Evolutionary conservation across 2,888 invertebrate genomes (phyloP), one percentile per base, ranked within the genome.

Genomic region (Trichacis sp.): DNA sequence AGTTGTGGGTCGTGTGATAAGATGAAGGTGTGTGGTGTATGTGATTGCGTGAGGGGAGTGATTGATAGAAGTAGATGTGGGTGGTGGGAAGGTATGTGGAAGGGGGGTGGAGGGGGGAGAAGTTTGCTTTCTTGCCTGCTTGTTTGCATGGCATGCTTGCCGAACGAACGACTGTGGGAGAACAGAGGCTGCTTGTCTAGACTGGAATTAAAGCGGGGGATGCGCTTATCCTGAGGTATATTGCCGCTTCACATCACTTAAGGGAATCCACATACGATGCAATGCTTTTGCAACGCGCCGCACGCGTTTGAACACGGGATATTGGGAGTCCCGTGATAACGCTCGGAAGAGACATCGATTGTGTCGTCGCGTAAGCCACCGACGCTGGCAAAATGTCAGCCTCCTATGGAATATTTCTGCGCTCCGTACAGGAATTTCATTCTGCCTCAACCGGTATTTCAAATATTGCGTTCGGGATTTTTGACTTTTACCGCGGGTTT

Each of bases 131-230:
- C 65, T 62, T 64, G 47, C 60, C 59, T 60, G 67, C 51, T 51
- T 62, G 66, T 54, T 47, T 64, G 64, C 45, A 4, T 48, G 43
- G 56, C 64, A 62, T 62, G 66, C 64, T 63, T 58, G 49, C 64
- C 43, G 64, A 58, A 62, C 58, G 64, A 61, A 55, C 68, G 69
- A 71, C 73, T 71, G 73, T 70, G 65, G 66, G 71, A 68, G 73
- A 73, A 68, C 70, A 73, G 65, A 72, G 63, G 33, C 66, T 78
- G 74, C 74, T 74, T 77, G 77, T 75, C 72, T 73, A 64, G 71
- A 73, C 73, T 70, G 73, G 66, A 74, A 77, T 74, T 70, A 73
- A 74, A 73, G 73, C 70, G 67, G 60, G 71, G 68, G 62, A 69
- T 70, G 59, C 58, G 64, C 72, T 67, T 66, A 71, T 68, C 70